These are phyloP conservation scores for Drosophila meridionalis DNA, from an alignment of 2,888 invertebrate species.

Conservation along the genomic window DNA sequence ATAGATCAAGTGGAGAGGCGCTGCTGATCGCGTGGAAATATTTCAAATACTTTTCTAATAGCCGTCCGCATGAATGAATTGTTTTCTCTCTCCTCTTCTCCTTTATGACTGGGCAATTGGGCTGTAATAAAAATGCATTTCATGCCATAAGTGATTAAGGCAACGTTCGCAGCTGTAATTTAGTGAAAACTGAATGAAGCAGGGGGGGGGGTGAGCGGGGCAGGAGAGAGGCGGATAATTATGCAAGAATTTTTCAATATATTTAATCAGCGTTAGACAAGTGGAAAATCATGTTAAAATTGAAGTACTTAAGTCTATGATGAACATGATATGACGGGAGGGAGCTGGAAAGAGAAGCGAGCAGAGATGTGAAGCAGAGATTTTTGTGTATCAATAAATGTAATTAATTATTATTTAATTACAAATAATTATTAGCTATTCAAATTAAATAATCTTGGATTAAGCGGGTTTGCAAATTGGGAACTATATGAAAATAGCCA, in stretches of 20 bases:
- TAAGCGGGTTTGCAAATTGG: not conserved
- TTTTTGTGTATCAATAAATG: not conserved
- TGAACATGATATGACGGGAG: not conserved
- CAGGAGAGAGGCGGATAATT: conserved; percentile 13
- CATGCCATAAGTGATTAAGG: conserved; percentile 59
- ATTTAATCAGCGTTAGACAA: conserved; percentile 16
- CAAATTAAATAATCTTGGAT: not conserved
- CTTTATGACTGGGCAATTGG: conserved; percentile 44
- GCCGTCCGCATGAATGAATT: conserved; percentile 66
- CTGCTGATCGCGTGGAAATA: conserved; percentile 66
- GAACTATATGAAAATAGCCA: not conserved
- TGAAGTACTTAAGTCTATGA: not conserved
- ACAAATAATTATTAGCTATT: not conserved
- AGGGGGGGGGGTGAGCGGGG: no score
- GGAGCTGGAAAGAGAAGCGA: not conserved
- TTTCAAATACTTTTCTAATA: conserved; percentile 78
- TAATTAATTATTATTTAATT: conserved; percentile 1
- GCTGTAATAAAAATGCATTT: conserved; percentile 51
- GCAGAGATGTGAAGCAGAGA: not conserved
- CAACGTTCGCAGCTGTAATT: conserved; percentile 35
- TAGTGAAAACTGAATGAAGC: not conserved
- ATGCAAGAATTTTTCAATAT: conserved; percentile 30
- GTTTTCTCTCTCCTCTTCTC: conserved; percentile 10
- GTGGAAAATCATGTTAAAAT: conserved; percentile 2
- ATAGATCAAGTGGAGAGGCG: conserved; percentile 38